Evolutionary conservation across 2,113 vertebrate genomes (phyloP), one percentile per base, ranked within the genome.

Genomic region (Nymphicus hollandicus): DNA sequence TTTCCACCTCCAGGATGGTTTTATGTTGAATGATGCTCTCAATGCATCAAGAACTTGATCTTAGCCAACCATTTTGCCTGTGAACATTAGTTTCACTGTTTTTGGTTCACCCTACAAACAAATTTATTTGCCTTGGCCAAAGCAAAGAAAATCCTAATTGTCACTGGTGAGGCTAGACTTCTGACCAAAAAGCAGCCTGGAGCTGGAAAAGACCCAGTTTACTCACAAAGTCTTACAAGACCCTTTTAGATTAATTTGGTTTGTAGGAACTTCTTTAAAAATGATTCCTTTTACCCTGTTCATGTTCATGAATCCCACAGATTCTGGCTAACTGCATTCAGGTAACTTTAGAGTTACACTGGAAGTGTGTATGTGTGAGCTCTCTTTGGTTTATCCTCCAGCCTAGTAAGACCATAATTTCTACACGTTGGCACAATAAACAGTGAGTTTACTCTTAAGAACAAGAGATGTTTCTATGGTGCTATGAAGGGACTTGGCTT

Each of bases 51-150:
- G 61, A 91, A 88, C 81, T 83, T 89, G 46, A 84, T 92, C 58
- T 92, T 70, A 78, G 77, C 64, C 93, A 97, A 55, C 43, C 44
- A 13, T 83, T 88, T 80, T 71, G 5, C 58, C 86, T 71, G 58
- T 91, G 79, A 94, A 97, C 87, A 96, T 94, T 70, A 80, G 61
- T 50, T 31, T 95, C 91, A 79, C 88, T 97, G 81, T 96, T 91
- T 77, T 56, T 56, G 79, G 76, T 69, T 92, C 77, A 84, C 33
- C 37, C 64, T 86, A 49, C 43, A 95, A 95, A 82, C 46, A 91
- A 78, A 93, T 77, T 63, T 81, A 66, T 90, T 96, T 89, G 64
- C 43, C 77, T 89, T 84, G 64, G 83, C 80, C 56, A 88, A 86
- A 52, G 68, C 11, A 23, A 88, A 83, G 70, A 72, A 93, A 88